A percentile compares a stretch with the other conserved stretches of the same genome.
These are phyloP conservation scores for Chrysolina oricalcia DNA, from an alignment of 2,888 invertebrate genomes.

Conservation along the genomic window DNA sequence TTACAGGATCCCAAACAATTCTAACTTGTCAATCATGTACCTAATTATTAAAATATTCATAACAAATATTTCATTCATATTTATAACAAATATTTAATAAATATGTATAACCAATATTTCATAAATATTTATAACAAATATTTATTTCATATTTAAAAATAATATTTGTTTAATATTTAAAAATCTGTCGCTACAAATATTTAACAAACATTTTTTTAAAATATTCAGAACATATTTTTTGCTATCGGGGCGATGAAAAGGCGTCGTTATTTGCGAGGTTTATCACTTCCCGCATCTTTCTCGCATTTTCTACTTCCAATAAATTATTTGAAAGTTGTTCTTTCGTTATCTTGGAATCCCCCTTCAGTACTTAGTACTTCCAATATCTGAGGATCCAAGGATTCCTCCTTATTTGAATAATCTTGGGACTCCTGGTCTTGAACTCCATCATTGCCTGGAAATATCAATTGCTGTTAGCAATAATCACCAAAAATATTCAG, in stretches of 20 bases:
- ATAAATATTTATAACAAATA: not conserved
- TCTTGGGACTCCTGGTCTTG: too few relatives aligned
- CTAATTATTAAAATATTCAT: conserved; percentile 1
- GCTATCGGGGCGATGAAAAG: conserved; percentile 4
- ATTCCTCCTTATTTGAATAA: too few relatives aligned
- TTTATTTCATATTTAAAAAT: not conserved
- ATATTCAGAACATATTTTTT: conserved; percentile 6
- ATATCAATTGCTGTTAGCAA: too few relatives aligned
- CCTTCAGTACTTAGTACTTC: too few relatives aligned
- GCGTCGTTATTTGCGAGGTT: too few relatives aligned
- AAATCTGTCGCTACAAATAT: conserved; percentile 18
- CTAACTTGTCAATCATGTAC: conserved; percentile 1
- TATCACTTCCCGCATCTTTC: too few relatives aligned
- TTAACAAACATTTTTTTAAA: conserved; percentile 2
- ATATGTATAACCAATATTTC: not conserved
- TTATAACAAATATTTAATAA: conserved; percentile 4
- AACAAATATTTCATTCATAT: not conserved
- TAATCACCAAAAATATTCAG: too few relatives aligned
- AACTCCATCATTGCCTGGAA: too few relatives aligned
- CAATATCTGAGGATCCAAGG: too few relatives aligned
- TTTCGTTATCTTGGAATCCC: too few relatives aligned
- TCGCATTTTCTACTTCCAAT: too few relatives aligned
- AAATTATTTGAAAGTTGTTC: too few relatives aligned
- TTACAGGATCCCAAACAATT: conserved; percentile 1
- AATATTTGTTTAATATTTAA: conserved; percentile 18